Base-by-base conservation (phyloP, 2,888 invertebrate species). In the Arge pagana region DNA sequence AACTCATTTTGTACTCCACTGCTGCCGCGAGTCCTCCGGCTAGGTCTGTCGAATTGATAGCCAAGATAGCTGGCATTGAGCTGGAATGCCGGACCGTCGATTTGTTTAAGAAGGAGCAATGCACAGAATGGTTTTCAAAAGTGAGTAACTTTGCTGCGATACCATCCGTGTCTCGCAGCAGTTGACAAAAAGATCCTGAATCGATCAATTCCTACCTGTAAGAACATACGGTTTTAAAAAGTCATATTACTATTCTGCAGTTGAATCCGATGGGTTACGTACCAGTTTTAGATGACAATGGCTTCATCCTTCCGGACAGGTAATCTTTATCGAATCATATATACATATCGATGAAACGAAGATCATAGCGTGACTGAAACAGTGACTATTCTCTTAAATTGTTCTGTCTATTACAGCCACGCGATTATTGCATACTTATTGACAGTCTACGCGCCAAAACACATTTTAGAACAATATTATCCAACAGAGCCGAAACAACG, bases 391-490 rank as follows among this genome's bases (percentile, higher is more conserved):
- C n/a, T n/a, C n/a, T n/a, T n/a, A n/a, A n/a, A n/a, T n/a, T n/a
- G n/a, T n/a, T n/a, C n/a, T n/a, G n/a, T n/a, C n/a, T n/a, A n/a
- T 24, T 10, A 6, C n/a, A 40, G 40, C 40, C 42, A 42, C 11
- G 42, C 42, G 15, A 42, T 42, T 24, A 42, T 42, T 15, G 42
- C 30, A 11, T 30, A 42, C 30, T 16, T 40, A 10, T 26, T 40
- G 24, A 26, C 15, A n/a, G 26, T 26, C 16, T 16, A 40, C 40
- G 40, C 40, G 10, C 16, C 40, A 2, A 16, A 40, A 24, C 16
- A 40, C n/a, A 40, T 40, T 40, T 24, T 40, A n/a, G 15, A 26
- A 24, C 24, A 40, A 16, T 40, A 40, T n/a, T 40, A 40, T 13
- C 40, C 40, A 40, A 40, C 40, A 10, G 40, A 40, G 15, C 40